These are phyloP conservation scores for Anisognathus igniventris DNA, from an alignment of 2,797 vertebrate genomes.

Conservation along the genomic window DNA sequence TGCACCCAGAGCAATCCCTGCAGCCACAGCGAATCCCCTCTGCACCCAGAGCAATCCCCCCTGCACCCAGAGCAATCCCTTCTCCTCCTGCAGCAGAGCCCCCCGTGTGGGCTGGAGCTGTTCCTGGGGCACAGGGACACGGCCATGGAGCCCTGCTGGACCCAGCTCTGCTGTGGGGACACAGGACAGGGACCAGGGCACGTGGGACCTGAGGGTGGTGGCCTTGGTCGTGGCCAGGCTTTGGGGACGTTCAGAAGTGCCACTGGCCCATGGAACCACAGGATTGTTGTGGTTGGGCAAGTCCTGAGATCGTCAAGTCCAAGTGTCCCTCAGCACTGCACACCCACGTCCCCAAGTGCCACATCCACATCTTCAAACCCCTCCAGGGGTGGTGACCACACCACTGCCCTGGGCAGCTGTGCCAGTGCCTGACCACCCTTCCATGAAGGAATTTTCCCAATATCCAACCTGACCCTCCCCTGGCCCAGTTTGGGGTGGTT, in stretches of 20 bases:
- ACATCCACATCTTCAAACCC: not conserved
- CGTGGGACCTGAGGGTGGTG: fast-evolving
- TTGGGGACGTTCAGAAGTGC: not conserved
- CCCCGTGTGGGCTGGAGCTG: not conserved
- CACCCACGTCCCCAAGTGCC: not conserved
- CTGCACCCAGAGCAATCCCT: not conserved
- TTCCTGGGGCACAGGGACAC: no score
- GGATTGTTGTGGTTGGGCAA: not conserved
- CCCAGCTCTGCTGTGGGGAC: fast-evolving
- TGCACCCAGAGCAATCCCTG: no score
- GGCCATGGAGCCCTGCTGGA: not conserved
- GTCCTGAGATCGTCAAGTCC: not conserved
- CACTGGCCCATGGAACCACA: not conserved
- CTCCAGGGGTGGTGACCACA: fast-evolving
- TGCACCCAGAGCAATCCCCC: no score
- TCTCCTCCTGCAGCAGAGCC: not conserved
- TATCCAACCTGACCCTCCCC: fast-evolving
- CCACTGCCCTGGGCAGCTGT: not conserved
- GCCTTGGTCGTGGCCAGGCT: fast-evolving
- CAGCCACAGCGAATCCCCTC: no score
- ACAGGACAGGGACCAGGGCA: not conserved
- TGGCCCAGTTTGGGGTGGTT: fast-evolving
- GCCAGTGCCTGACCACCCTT: fast-evolving
- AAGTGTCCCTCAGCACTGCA: not conserved
- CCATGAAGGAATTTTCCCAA: fast-evolving